Evolutionary conservation across 2,113 vertebrate species (phyloP).

Genomic region (Butorides virescens): DNA sequence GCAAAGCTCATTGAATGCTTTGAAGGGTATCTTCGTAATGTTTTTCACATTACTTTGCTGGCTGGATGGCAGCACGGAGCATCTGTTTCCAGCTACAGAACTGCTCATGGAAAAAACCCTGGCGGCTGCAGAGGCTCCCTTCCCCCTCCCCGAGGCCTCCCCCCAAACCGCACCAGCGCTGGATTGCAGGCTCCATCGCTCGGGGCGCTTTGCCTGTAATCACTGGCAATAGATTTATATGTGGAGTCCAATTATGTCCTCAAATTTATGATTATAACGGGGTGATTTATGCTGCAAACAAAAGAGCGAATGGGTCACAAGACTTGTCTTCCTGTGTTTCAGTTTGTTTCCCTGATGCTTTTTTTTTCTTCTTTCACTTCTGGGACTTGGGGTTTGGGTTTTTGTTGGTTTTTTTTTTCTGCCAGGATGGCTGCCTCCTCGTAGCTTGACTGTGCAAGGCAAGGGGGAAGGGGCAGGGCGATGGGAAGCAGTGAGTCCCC

Average conservation of each 20-base stretch:
- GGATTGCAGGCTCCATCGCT: background rate
- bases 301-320: background rate
- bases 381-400: background rate
- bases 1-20: constrained; percentile 38
- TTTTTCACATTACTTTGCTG: constrained; percentile 63
- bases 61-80: constrained; percentile 53
- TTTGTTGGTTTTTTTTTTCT: background rate
- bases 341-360: background rate
- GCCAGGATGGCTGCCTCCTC: background rate
- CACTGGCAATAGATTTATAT: background rate
- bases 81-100: constrained; percentile 82
- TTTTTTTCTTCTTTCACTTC: background rate
- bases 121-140: constrained; percentile 23
- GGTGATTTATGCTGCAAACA: constrained; percentile 23
- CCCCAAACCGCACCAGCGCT: background rate
- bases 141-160: background rate
- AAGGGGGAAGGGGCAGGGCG: background rate
- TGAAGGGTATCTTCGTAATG: constrained; percentile 55
- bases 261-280: background rate
- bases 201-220: background rate
- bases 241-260: background rate
- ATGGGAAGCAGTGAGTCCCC: background rate
- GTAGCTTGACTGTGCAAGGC: background rate
- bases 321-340: background rate
- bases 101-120: constrained; percentile 77